Evolutionary conservation across 1,140 invertebrate species (phyloP).

Genomic region (Tenebrio molitor): DNA sequence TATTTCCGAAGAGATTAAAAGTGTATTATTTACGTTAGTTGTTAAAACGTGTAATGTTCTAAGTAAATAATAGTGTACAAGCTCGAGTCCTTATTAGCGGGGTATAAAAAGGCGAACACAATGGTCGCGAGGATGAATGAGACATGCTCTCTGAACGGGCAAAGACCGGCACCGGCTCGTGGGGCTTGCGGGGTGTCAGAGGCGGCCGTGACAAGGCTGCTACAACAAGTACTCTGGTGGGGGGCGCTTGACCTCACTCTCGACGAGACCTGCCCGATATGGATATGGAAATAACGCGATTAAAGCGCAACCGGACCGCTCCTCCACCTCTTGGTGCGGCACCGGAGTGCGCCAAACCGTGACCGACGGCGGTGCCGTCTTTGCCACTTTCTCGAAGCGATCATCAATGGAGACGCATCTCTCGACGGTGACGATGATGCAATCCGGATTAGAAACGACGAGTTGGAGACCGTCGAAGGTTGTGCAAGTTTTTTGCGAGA

Average conservation of each 20-base stretch:
- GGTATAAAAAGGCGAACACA: slow-evolving; percentile 53
- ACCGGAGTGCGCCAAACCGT: slow-evolving; percentile 21
- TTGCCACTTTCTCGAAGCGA: too few relatives aligned
- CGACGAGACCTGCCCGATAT: slow-evolving; percentile 48
- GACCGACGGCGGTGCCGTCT: too few relatives aligned
- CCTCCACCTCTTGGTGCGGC: slow-evolving; percentile 41
- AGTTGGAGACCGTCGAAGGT: too few relatives aligned
- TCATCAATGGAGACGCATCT: slow-evolving; percentile 39
- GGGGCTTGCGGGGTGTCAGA: slow-evolving; percentile 49
- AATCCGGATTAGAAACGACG: too few relatives aligned
- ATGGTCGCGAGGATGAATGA: slow-evolving; percentile 55
- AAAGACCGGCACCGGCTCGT: slow-evolving; percentile 45
- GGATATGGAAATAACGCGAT: slow-evolving; percentile 54
- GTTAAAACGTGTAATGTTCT: slow-evolving; percentile 49
- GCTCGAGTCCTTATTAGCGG: slow-evolving; percentile 51
- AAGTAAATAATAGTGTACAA: slow-evolving; percentile 55
- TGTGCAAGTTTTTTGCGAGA: too few relatives aligned
- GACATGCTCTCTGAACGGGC: slow-evolving; percentile 56
- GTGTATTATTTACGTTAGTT: slow-evolving; percentile 52
- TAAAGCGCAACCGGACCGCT: slow-evolving; percentile 49
- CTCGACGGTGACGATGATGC: too few relatives aligned
- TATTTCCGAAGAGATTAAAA: slow-evolving; percentile 41
- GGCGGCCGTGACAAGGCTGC: slow-evolving; percentile 58
- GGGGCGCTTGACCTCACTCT: slow-evolving; percentile 52
- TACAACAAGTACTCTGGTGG: slow-evolving; percentile 47